A percentile compares a stretch with the other conserved stretches of the same genome.
These are phyloP conservation scores for Dromiciops gliroides DNA, from an alignment of 2,113 vertebrate species.

Conservation along the genomic window DNA sequence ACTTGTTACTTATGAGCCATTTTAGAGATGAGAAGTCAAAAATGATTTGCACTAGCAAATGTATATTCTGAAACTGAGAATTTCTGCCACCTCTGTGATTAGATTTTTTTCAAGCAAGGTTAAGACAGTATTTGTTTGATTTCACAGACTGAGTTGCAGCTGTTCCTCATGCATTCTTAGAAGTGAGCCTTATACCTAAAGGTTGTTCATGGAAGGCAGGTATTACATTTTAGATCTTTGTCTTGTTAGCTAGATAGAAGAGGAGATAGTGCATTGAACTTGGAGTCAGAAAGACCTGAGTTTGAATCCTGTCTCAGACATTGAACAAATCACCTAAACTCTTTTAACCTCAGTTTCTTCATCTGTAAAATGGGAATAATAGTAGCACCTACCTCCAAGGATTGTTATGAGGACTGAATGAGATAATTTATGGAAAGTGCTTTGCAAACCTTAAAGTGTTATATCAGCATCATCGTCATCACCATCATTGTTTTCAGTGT, in stretches of 20 bases:
- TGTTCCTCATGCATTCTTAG: not conserved
- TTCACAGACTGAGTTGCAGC: not conserved
- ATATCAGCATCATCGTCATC: not conserved
- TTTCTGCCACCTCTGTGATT: not conserved
- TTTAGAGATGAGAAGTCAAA: slow-evolving; percentile 38
- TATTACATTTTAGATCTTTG: not conserved
- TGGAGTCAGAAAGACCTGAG: not conserved
- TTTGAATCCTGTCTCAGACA: not conserved
- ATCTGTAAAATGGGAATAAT: not conserved
- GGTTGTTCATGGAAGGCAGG: not conserved
- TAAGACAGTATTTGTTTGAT: slow-evolving; percentile 24
- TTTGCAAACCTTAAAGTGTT: not conserved
- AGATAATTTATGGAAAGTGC: not conserved
- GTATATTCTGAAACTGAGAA: slow-evolving; percentile 35
- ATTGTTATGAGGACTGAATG: not conserved
- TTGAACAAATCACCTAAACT: not conserved
- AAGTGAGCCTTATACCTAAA: not conserved
- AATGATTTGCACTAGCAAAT: slow-evolving; percentile 14
- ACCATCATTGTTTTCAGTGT: not conserved
- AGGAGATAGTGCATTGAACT: not conserved
- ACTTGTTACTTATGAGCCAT: slow-evolving; percentile 37
- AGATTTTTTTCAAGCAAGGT: not conserved
- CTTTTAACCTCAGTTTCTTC: not conserved
- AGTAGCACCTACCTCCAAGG: not conserved
- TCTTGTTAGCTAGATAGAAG: not conserved